phyloP scores from a whole-genome alignment of 2,888 invertebrate genomes.

The Rhimphoctona megacephalus region DNA sequence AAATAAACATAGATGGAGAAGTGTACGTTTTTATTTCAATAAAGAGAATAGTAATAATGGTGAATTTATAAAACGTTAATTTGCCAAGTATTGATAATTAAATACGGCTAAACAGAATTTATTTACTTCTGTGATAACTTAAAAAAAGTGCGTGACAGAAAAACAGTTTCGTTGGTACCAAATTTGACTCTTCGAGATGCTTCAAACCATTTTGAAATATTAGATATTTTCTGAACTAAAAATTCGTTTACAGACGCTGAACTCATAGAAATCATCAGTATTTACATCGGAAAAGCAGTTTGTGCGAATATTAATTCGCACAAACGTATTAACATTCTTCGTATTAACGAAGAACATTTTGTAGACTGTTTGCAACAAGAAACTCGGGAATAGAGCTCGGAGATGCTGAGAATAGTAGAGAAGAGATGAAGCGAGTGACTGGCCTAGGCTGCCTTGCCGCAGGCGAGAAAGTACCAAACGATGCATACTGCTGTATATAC shows the following conservation, averaged over 20 bases:
- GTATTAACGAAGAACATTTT: no score
- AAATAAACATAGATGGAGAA: no score
- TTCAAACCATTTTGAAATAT: background rate
- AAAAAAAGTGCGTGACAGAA: background rate
- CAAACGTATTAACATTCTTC: no score
- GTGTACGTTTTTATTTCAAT: no score
- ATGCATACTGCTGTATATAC: slow-evolving; percentile 37
- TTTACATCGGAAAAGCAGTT: background rate
- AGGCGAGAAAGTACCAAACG: slow-evolving; percentile 77
- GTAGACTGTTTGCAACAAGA: slow-evolving; percentile 12
- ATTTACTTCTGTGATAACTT: background rate
- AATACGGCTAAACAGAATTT: background rate
- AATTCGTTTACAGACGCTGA: background rate
- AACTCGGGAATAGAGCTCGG: slow-evolving; percentile 13
- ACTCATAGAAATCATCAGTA: background rate
- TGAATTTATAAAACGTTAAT: background rate
- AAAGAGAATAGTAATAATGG: no score
- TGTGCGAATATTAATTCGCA: background rate
- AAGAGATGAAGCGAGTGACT: slow-evolving; percentile 26
- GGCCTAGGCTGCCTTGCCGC: slow-evolving; percentile 77
- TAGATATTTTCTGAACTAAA: background rate
- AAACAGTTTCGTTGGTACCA: background rate
- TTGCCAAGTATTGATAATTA: background rate
- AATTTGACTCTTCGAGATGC: background rate
- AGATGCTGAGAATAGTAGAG: slow-evolving; percentile 22